Percentiles rank a stretch among this genome's conserved stretches.
phyloP scores from a whole-genome alignment of 1,140 invertebrate genomes.

The Mylabris phalerata region DNA sequence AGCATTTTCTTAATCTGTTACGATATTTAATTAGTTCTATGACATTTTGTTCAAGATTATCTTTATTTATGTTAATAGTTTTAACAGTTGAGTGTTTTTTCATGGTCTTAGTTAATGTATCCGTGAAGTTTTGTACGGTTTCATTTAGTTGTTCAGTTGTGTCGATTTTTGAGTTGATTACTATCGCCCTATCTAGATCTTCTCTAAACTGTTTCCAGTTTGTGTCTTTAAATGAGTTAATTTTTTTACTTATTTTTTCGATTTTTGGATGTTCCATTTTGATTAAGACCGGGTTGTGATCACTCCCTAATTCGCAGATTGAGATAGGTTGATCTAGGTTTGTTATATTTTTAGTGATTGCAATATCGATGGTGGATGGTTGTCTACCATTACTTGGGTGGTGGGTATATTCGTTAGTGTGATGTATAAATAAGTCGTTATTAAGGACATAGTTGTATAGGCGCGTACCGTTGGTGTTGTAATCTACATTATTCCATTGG shows the following conservation, averaged over 20 bases:
- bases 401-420: background rate
- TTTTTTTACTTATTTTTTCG: background rate
- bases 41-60: no score
- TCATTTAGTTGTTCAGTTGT: no score
- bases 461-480: background rate
- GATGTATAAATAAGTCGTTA: background rate
- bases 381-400: background rate
- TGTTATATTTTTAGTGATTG: background rate
- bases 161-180: no score
- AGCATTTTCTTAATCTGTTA: background rate
- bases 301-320: background rate
- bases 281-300: no score
- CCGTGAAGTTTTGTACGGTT: no score
- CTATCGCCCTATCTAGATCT: no score
- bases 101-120: no score
- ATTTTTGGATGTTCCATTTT: background rate
- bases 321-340: background rate
- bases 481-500: background rate
- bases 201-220: background rate
- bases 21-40: no score
- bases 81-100: no score
- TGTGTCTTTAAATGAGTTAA: background rate
- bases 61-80: no score
- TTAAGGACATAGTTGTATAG: background rate
- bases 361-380: background rate